phyloP scores from a whole-genome alignment of 2,888 invertebrate species.

The Strigamia transsilvanica region DNA sequence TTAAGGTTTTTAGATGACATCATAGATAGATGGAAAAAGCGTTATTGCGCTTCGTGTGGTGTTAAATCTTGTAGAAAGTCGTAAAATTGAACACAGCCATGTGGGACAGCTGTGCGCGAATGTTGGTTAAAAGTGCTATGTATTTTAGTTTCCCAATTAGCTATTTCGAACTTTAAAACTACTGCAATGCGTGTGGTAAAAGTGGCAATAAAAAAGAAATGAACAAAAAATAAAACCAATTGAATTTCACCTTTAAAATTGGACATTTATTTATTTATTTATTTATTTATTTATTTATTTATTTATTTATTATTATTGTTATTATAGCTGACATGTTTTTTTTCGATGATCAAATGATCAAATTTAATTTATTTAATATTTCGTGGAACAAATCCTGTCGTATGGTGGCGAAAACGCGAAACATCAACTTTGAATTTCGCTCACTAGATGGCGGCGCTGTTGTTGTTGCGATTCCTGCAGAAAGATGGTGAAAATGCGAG shows the following conservation, averaged over 20 bases:
- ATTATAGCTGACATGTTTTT: too few relatives aligned
- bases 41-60: not conserved
- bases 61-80: not conserved
- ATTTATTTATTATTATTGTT: not conserved
- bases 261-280: not conserved
- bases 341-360: too few relatives aligned
- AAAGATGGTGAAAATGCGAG: too few relatives aligned
- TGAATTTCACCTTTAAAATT: not conserved
- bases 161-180: not conserved
- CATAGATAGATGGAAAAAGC: not conserved
- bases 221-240: not conserved
- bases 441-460: too few relatives aligned
- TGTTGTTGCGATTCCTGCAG: too few relatives aligned
- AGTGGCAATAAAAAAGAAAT: not conserved
- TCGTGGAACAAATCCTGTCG: too few relatives aligned
- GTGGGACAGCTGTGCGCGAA: not conserved
- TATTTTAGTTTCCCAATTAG: not conserved
- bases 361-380: too few relatives aligned
- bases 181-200: not conserved
- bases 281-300: too few relatives aligned
- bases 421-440: too few relatives aligned
- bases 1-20: not conserved
- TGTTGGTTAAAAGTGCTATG: not conserved
- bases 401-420: too few relatives aligned
- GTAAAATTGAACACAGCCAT: not conserved